These are phyloP conservation scores for Drosophila fuyamai DNA, from an alignment of 1,140 invertebrate species.

Conservation along the genomic window DNA sequence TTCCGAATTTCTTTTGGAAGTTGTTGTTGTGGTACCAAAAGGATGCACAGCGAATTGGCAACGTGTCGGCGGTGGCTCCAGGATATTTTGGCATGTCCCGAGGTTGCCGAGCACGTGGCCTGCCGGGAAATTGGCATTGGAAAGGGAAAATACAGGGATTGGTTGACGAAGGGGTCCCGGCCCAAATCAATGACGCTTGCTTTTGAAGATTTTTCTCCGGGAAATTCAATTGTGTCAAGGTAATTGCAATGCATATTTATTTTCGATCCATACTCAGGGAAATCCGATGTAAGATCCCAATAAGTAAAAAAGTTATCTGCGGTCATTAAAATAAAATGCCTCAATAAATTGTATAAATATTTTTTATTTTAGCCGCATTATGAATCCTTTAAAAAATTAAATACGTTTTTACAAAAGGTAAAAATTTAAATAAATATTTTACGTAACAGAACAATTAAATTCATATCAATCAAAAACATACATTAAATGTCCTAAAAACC, in stretches of 20 bases:
- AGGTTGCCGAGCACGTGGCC: constrained; percentile 43
- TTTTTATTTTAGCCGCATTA: too few relatives aligned
- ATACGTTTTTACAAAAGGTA: too few relatives aligned
- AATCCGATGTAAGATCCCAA: constrained; percentile 5
- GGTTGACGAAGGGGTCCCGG: constrained; percentile 5
- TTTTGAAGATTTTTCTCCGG: constrained; percentile 69
- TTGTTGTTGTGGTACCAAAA: constrained; percentile 38
- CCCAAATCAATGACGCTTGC: constrained; percentile 63
- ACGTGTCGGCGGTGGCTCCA: constrained; percentile 57
- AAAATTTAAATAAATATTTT: too few relatives aligned
- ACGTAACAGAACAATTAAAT: too few relatives aligned
- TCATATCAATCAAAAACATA: too few relatives aligned
- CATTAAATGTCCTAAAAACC: too few relatives aligned
- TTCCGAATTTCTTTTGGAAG: constrained; percentile 1
- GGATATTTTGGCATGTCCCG: constrained; percentile 33
- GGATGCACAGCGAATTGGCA: constrained; percentile 54
- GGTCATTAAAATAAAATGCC: too few relatives aligned
- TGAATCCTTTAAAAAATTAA: too few relatives aligned
- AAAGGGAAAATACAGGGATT: neutral
- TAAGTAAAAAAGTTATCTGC: neutral
- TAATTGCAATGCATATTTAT: constrained; percentile 28
- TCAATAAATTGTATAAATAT: too few relatives aligned
- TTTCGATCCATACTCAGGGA: neutral
- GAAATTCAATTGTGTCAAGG: constrained; percentile 63
- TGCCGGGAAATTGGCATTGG: constrained; percentile 50